These are phyloP conservation scores for Trematomus loennbergii DNA, from an alignment of 2,113 vertebrate species.

Conservation along the genomic window DNA sequence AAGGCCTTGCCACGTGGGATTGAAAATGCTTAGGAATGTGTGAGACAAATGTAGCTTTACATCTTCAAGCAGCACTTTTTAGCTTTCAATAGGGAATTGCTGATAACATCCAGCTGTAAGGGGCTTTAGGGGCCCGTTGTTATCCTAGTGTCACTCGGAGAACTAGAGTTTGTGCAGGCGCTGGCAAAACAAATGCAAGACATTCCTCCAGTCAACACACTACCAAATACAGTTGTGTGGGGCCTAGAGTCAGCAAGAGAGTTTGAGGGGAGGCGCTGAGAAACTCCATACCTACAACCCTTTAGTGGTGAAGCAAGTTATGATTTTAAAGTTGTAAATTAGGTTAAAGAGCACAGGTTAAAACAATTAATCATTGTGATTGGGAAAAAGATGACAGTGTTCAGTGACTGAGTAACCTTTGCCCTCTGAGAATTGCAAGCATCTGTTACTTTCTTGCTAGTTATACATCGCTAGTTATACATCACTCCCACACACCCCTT, in stretches of 20 bases:
- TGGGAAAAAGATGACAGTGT: neutral
- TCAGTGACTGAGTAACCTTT: conserved; percentile 28
- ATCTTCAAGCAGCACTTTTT: neutral
- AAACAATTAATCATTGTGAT: neutral
- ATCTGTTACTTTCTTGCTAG: conserved; percentile 26
- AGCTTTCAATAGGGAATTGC: neutral
- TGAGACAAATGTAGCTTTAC: neutral
- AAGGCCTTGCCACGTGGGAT: neutral
- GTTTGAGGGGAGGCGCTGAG: neutral
- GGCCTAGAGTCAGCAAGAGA: conserved; percentile 31
- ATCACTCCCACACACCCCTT: neutral
- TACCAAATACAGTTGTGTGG: conserved; percentile 73
- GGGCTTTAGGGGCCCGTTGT: conserved; percentile 29
- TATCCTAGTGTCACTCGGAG: conserved; percentile 14
- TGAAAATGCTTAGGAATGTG: neutral
- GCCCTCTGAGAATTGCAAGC: conserved; percentile 24
- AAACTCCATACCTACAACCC: neutral
- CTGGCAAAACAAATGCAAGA: conserved; percentile 39
- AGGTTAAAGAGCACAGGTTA: neutral
- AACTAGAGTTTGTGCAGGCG: conserved; percentile 48
- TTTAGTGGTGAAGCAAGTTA: neutral
- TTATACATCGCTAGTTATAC: neutral
- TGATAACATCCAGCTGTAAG: conserved; percentile 27
- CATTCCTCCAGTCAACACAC: conserved; percentile 63
- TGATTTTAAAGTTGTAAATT: neutral